Evolutionary conservation across 2,113 vertebrate species (phyloP).

Genomic region (Thomomys bottae): DNA sequence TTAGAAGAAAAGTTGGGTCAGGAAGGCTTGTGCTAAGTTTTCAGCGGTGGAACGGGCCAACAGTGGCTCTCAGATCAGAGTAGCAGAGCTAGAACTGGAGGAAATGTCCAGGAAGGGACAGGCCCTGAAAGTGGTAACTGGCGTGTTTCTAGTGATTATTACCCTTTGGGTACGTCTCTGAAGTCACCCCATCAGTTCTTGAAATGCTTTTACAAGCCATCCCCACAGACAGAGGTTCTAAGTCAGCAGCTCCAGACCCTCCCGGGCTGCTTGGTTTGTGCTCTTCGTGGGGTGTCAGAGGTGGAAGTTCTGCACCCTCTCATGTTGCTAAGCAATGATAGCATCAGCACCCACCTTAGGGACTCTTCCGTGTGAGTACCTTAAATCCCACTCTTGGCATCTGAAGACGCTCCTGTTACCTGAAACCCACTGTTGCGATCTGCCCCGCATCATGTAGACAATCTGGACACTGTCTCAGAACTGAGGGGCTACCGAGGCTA

Average conservation of each 20-base stretch:
- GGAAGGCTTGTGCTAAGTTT: background rate
- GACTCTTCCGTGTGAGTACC: background rate
- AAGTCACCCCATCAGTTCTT: background rate
- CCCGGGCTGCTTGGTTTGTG: background rate
- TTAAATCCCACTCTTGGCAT: background rate
- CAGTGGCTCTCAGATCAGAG: background rate
- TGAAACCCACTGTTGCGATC: background rate
- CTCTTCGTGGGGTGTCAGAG: background rate
- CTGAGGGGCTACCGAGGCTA: background rate
- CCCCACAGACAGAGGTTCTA: background rate
- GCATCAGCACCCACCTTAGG: background rate
- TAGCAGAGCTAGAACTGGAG: background rate
- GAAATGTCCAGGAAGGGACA: background rate
- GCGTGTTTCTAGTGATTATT: background rate
- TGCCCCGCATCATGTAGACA: background rate
- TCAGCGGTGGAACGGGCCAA: background rate
- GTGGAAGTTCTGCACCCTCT: background rate
- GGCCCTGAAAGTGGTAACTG: background rate
- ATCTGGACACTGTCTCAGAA: background rate
- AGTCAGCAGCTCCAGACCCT: background rate
- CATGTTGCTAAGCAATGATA: background rate
- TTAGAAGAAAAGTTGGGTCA: background rate
- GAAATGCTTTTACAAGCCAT: background rate
- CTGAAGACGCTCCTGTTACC: background rate
- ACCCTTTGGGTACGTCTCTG: background rate